Evolutionary conservation across 2,797 vertebrate species (phyloP), one percentile per base, ranked within the genome.

Genomic region (Decapterus maruadsi): DNA sequence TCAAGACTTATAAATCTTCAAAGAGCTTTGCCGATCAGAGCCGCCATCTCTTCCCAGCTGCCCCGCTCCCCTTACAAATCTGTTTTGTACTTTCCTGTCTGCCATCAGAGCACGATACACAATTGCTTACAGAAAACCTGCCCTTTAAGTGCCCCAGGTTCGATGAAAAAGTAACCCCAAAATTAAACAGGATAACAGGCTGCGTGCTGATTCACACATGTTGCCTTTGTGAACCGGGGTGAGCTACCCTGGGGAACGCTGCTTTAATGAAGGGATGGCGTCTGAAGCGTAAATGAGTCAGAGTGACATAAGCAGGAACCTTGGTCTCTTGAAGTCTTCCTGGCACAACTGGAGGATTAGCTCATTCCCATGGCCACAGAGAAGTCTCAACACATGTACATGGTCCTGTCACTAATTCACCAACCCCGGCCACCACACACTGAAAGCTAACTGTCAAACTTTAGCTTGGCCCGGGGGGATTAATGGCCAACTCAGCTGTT

Each of bases 1-100:
- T 96, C 95, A 96, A 94, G 94, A 94, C 95, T 95, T 94, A 91
- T 90, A 95, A 96, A 96, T 95, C 96, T 97, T 98, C 97, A 97
- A 98, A 98, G 96, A 89, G 89, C 93, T 95, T 86, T 51, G 78
- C 86, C 83, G 87, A 88, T 91, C 81, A 22, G 78, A 80, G 86
- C 75, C 46, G 83, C 87, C 92, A 91, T 93, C 81, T 83, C 82
- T 90, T 82, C 91, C 91, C 77, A 93, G 90, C 93, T 95, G 95
- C 95, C 94, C 93, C 85, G 80, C 92, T 94, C 92, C 83, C 82
- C 86, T 86, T 80, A 80, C 87, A 86, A 81, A 86, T 84, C 68
- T 78, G 82, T 89, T 89, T 90, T 87, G 61, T 90, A 89, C 85
- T 85, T 72, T 83, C 78, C 88, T 79, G 82, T 20, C 71, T 62